These are phyloP conservation scores for Phallusia fumigata DNA, from an alignment of 23 tunicate genomes.

Conservation along the genomic window DNA sequence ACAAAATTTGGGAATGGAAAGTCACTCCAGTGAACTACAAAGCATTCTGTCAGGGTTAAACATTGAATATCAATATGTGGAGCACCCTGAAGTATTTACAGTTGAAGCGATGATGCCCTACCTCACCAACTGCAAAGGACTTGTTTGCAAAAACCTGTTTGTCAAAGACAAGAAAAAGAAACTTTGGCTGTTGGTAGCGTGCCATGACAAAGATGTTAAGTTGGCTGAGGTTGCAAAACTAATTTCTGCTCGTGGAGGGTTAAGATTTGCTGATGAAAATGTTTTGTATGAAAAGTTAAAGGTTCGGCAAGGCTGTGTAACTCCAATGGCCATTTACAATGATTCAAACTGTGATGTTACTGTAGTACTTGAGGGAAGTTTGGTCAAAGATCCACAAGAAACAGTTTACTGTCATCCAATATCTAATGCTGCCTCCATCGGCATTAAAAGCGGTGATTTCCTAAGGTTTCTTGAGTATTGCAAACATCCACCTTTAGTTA, in stretches of 20 bases:
- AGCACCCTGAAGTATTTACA: conserved; percentile 80
- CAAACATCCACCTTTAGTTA: conserved; percentile 42
- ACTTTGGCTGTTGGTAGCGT: conserved; percentile 75
- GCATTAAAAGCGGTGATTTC: conserved; percentile 54
- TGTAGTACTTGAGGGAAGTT: conserved; percentile 47
- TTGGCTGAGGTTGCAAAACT: conserved; percentile 54
- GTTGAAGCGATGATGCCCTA: conserved; percentile 93
- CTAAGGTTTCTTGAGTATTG: conserved; percentile 46
- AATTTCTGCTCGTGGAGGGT: conserved; percentile 58
- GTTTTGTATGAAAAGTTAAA: conserved; percentile 63
- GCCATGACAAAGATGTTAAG: conserved; percentile 48
- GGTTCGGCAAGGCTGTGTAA: conserved; percentile 87
- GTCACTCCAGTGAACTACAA: conserved; percentile 1
- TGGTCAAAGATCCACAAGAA: conserved; percentile 38
- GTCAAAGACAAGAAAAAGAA: conserved; percentile 89
- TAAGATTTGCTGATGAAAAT: conserved; percentile 84
- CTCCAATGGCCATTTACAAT: conserved; percentile 62
- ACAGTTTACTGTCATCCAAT: conserved; percentile 83
- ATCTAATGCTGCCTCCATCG: conserved; percentile 68
- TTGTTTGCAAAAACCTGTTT: conserved; percentile 81
- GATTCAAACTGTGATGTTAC: conserved; percentile 51
- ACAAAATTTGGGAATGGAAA: background rate
- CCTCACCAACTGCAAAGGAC: conserved; percentile 52
- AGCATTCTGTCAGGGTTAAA: conserved; percentile 8
- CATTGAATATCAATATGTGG: conserved; percentile 18